Base-by-base conservation (phyloP, 2,888 invertebrate genomes). In the Cryptops parisi region DNA sequence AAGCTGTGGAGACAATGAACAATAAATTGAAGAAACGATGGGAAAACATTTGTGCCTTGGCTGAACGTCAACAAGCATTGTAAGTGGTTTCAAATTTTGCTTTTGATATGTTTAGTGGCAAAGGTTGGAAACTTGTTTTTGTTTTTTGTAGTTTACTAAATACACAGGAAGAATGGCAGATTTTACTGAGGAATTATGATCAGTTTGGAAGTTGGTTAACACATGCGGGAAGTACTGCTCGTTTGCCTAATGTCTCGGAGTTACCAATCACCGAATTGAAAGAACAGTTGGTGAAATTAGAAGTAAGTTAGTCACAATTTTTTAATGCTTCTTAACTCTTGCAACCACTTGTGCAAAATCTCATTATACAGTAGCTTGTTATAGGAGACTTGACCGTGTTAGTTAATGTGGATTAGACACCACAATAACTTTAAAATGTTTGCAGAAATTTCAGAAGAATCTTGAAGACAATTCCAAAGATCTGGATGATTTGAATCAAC, bases 11-110 rank as follows among this genome's bases (percentile, higher is more conserved):
- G 9, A 33, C 51, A 27, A 54, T 47, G 19, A 21, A 21, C 15
- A 21, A 23, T 12, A 53, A 57, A 23, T 41, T 57, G 19, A 49
- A 52, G n/a, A 24, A 45, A 19, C 45, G 49, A 46, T 57, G 54
- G 55, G 45, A 52, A 5, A 50, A 26, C 17, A 57, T 57, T n/a
- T 19, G 25, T n/a, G 15, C 2, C 21, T 3, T 38, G 6, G 27
- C n/a, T 9, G 21, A 2, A 4, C 38, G 25, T 15, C 2, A 50
- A 38, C 23, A 38, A 27, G 3, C 15, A 21, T 50, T 22, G 54
- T 54, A 41, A 5, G 47, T 50, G 19, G n/a, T n/a, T n/a, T n/a
- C n/a, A n/a, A n/a, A n/a, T n/a, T n/a, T n/a, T n/a, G 27, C 19
- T 6, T n/a, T 33, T 48, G 22, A 48, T 19, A 17, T 33, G 21